Evolutionary conservation across 2,797 vertebrate species (phyloP), one percentile per base, ranked within the genome.

Genomic region (Hylomyscus alleni): DNA sequence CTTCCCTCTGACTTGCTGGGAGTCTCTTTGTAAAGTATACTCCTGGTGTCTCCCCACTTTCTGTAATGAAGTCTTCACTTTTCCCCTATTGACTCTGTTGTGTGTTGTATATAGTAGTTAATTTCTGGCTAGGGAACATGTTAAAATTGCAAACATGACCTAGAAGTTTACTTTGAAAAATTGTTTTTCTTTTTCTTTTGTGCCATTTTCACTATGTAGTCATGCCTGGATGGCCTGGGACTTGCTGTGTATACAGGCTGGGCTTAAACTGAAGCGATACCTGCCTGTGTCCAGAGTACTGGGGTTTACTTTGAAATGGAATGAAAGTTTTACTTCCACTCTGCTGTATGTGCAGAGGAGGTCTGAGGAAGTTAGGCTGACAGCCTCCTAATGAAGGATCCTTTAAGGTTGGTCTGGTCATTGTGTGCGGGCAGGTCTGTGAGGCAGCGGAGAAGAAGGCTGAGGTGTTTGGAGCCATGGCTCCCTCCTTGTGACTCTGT

Each of bases 381-480:
- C 40, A 81, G 22, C 85, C 93, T 90, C 34, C 77, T 95, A 95
- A 77, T 15, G 47, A 72, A n/a, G 69, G 76, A 54, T 88, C 26
- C 54, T 96, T 92, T 91, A 69, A 73, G 80, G 44, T 91, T 95
- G 78, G 31, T 97, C 40, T 94, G 44, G 67, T 78, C 37, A 83
- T 13, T 82, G 50, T 95, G 40, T 69, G 7, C 81, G 34, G 6
- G 8, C 81, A 29, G 6, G 8, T 95, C 82, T 89, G 52, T 84
- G 92, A 91, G 80, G 80, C 95, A 89, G 76, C 87, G n/a, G 72
- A 93, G 60, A 95, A 93, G 60, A 95, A 69, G 96, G 56, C 76
- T 77, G 93, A 83, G 37, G 90, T 50, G 82, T 83, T 93, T 88
- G 78, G 50, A 77, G 72, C 83, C 81, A 76, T 40, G 47, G 19